phyloP scores from a whole-genome alignment of 1,140 invertebrate species.

The Aphelenchoides besseyi region DNA sequence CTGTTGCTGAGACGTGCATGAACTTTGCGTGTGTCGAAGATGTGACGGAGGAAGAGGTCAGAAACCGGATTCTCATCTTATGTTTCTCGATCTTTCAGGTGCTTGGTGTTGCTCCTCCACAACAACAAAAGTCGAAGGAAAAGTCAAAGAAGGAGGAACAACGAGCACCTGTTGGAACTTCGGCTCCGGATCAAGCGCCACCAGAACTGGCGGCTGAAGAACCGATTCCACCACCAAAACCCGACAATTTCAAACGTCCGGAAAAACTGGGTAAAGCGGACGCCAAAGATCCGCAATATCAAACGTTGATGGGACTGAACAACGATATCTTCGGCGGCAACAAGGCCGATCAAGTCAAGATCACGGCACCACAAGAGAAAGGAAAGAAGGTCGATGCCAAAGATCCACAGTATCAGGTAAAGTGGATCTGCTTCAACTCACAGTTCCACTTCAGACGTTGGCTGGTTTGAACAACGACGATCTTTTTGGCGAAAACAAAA shows the following conservation, averaged over 20 bases:
- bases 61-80: too few species aligned
- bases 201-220: background rate
- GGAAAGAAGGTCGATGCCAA: too few species aligned
- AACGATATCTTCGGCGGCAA: constrained; percentile 17
- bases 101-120: background rate
- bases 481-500: too few species aligned
- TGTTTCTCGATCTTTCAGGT: too few species aligned
- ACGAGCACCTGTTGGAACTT: background rate
- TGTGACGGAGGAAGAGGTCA: background rate
- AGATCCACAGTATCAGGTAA: too few species aligned
- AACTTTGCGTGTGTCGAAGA: constrained; percentile 3
- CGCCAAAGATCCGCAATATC: constrained; percentile 25
- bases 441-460: too few species aligned
- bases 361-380: too few species aligned
- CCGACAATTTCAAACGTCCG: constrained; percentile 19
- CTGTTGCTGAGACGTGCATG: background rate
- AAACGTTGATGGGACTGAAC: constrained; percentile 10
- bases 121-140: background rate
- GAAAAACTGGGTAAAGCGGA: constrained; percentile 22
- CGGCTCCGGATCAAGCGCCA: background rate
- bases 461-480: too few species aligned
- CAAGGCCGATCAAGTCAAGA: background rate
- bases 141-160: background rate
- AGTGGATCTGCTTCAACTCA: too few species aligned
- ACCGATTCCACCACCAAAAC: constrained; percentile 3